Percentiles rank a stretch among this genome's conserved stretches.
Evolutionary conservation across 2,113 vertebrate genomes (phyloP).

Genomic region (Pterocles gutturalis): DNA sequence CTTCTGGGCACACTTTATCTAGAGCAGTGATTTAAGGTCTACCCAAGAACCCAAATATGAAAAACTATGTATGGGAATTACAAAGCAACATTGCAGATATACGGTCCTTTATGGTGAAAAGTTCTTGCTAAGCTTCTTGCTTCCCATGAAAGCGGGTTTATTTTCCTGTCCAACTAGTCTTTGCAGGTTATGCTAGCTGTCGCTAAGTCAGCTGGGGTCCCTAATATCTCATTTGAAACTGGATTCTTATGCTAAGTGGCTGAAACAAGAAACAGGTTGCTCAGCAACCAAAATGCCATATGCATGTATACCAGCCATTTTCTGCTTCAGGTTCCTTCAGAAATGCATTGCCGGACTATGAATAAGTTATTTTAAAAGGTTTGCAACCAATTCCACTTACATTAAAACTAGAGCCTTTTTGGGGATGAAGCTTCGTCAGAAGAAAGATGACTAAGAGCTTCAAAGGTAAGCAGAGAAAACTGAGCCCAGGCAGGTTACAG

Average conservation of each 20-base stretch:
- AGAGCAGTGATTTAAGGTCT: slow-evolving; percentile 8
- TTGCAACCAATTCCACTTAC: not conserved
- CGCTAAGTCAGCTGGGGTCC: not conserved
- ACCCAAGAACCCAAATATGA: not conserved
- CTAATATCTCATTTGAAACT: not conserved
- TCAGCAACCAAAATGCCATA: slow-evolving; percentile 26
- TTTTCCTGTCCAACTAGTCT: not conserved
- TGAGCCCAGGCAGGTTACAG: not conserved
- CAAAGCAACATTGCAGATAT: not conserved
- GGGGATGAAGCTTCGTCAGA: not conserved
- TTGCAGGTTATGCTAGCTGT: not conserved
- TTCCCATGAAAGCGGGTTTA: not conserved
- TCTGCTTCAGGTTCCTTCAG: not conserved
- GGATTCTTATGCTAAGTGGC: not conserved
- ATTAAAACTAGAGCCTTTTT: not conserved
- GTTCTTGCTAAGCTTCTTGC: not conserved
- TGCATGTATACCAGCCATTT: not conserved
- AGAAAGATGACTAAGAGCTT: not conserved
- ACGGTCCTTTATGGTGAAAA: not conserved
- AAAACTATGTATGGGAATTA: not conserved
- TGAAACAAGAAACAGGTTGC: slow-evolving; percentile 32
- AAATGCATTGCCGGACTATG: not conserved
- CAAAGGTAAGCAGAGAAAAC: not conserved
- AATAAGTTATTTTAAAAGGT: not conserved
- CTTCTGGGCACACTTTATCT: slow-evolving; percentile 4